Evolutionary conservation across 2,888 invertebrate species (phyloP), one percentile per base, ranked within the genome.

Genomic region (Gandaritis pyraliata): DNA sequence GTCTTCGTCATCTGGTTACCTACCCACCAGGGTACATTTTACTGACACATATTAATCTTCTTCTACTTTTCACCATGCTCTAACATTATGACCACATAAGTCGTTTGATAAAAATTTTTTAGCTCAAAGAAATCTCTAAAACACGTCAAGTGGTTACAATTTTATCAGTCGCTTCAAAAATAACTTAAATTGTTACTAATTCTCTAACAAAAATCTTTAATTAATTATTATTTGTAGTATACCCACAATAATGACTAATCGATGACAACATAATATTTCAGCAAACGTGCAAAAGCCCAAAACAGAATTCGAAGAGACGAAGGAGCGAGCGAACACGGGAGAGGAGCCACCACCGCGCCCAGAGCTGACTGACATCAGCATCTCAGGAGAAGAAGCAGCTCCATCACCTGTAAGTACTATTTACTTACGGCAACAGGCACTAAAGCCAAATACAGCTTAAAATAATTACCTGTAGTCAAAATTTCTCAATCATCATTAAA

Each of bases 301-400:
- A 63, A 69, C 82, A 43, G 55, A 59, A 46, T 75, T 71, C 58
- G 87, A 85, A 66, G 83, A 78, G 38, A 65, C 70, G n/a, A 79
- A 80, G 59, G 82, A 80, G 50, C 78, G 80, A 39, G 73, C 77
- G 47, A 85, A 82, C 76, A 81, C 84, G 76, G 86, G 84, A 77
- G 87, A 83, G 72, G 83, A 85, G 41, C 82, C 83, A 39, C 83
- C 88, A 80, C 82, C 87, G 78, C 88, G 86, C 76, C 87, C 88
- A 39, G 89, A 88, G 51, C 82, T 80, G 72, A 82, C 85, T 2
- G 88, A 90, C 74, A 89, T 91, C 77, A 86, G 85, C 78, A 83
- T 91, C 80, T 85, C 88, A 15, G 86, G 86, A 23, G 90, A 90
- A 64, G 92, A 91, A 48, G 64, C 75, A 47, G 80, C 84, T 39